Percentiles rank a stretch among this genome's conserved stretches.
These are phyloP conservation scores for Mus caroli DNA, from an alignment of 2,797 vertebrate species.

Conservation along the genomic window DNA sequence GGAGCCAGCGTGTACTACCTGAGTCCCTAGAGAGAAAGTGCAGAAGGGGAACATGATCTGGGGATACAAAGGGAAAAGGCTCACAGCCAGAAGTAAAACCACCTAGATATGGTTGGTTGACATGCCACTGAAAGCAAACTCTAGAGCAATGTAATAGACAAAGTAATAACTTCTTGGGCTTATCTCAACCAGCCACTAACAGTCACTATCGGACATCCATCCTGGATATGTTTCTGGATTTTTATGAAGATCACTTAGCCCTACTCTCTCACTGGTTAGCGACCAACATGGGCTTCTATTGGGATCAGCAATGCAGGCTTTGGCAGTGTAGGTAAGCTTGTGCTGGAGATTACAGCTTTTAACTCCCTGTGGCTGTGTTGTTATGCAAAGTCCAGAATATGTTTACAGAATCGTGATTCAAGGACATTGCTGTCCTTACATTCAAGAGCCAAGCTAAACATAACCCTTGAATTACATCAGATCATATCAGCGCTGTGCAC, in stretches of 20 bases:
- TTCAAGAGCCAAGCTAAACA: constrained; percentile 16
- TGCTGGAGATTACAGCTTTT: background rate
- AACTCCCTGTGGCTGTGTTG: background rate
- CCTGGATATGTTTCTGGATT: constrained; percentile 21
- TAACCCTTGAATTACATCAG: constrained; percentile 10
- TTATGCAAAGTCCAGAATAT: background rate
- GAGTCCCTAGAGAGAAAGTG: background rate
- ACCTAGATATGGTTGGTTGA: background rate
- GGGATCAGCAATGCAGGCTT: background rate
- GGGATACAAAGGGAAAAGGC: background rate
- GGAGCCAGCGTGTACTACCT: background rate
- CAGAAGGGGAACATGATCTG: background rate
- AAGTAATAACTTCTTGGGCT: background rate
- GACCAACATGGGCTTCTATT: background rate
- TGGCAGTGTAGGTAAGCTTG: background rate
- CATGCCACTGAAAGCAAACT: background rate
- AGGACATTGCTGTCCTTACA: background rate
- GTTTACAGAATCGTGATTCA: background rate
- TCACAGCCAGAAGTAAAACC: background rate
- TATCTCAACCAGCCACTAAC: background rate
- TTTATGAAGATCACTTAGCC: constrained; percentile 22
- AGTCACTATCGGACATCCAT: background rate
- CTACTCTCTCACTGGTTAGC: background rate
- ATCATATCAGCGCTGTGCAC: background rate
- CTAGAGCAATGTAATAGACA: background rate